Percentiles rank a stretch among this genome's conserved stretches.
These are phyloP conservation scores for Ceriagrion tenellum DNA, from an alignment of 2,888 invertebrate genomes.

Conservation along the genomic window DNA sequence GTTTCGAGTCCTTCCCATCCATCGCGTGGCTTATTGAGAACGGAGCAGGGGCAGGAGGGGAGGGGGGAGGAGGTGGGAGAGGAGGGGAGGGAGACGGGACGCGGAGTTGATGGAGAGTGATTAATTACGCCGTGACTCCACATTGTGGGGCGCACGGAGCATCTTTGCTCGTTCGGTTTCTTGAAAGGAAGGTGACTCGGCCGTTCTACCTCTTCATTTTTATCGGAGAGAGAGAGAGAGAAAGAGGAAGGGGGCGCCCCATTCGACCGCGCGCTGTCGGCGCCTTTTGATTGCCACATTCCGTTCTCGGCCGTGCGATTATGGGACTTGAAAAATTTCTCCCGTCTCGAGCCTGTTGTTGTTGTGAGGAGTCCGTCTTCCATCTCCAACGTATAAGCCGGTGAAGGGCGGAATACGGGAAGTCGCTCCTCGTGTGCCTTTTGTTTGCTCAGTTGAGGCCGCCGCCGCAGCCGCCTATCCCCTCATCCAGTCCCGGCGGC, in stretches of 20 bases:
- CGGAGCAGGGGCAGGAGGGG: conserved; percentile 65
- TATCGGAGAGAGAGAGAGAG: conserved; percentile 15
- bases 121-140: conserved; percentile 61
- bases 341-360: neutral
- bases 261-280: conserved; percentile 21
- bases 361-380: neutral
- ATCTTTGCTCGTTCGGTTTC: conserved; percentile 1
- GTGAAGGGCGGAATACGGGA: neutral
- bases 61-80: conserved; percentile 72
- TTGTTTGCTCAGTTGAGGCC: neutral
- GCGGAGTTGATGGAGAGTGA: conserved; percentile 25
- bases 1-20: neutral
- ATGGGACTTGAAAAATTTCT: neutral
- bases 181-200: conserved; percentile 35
- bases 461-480: neutral
- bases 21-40: neutral
- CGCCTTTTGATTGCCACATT: conserved; percentile 36
- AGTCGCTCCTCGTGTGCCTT: conserved; percentile 2
- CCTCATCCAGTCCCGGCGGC: neutral
- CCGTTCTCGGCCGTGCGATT: neutral
- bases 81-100: neutral
- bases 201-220: conserved; percentile 13
- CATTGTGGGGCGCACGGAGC: conserved; percentile 38
- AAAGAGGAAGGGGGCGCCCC: neutral
- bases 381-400: neutral